A percentile compares a stretch with the other conserved stretches of the same genome.
phyloP scores from a whole-genome alignment of 2,888 invertebrate species.

The Ceraclea dissimilis region DNA sequence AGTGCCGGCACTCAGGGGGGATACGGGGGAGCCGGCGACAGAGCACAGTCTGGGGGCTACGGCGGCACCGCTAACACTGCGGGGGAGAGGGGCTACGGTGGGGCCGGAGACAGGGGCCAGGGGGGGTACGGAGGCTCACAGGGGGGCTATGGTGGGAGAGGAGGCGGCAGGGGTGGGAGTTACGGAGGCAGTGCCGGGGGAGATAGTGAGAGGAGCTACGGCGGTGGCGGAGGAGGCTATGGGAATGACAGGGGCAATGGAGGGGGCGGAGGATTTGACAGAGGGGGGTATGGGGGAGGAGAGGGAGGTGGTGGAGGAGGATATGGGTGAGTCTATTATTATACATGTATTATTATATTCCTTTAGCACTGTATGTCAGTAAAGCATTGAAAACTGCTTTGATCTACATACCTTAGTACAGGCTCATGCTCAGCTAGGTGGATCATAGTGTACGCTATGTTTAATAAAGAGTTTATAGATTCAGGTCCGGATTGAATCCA shows the following conservation, averaged over 20 bases:
- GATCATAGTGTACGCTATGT: no score
- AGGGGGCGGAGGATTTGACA: slow-evolving; percentile 42
- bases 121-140: slow-evolving; percentile 41
- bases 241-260: slow-evolving; percentile 29
- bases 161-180: slow-evolving; percentile 25
- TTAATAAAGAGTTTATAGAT: no score
- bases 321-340: slow-evolving; percentile 55
- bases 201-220: slow-evolving; percentile 26
- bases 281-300: slow-evolving; percentile 25
- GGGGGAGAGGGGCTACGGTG: slow-evolving; percentile 34
- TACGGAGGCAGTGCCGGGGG: slow-evolving; percentile 28
- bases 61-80: slow-evolving; percentile 42
- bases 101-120: slow-evolving; percentile 40
- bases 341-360: no score
- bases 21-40: slow-evolving; percentile 29
- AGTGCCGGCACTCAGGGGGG: slow-evolving; percentile 32
- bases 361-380: slow-evolving; percentile 11
- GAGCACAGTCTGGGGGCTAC: slow-evolving; percentile 34
- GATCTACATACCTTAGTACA: no score
- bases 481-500: no score
- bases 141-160: slow-evolving; percentile 29
- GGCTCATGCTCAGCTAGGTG: no score
- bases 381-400: no score
- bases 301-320: slow-evolving; percentile 34
- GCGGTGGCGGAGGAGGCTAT: slow-evolving; percentile 21